A percentile compares a stretch with the other conserved stretches of the same genome.
These are phyloP conservation scores for Pangasius sanitwongsei DNA, from an alignment of 2,797 vertebrate species.

Conservation along the genomic window DNA sequence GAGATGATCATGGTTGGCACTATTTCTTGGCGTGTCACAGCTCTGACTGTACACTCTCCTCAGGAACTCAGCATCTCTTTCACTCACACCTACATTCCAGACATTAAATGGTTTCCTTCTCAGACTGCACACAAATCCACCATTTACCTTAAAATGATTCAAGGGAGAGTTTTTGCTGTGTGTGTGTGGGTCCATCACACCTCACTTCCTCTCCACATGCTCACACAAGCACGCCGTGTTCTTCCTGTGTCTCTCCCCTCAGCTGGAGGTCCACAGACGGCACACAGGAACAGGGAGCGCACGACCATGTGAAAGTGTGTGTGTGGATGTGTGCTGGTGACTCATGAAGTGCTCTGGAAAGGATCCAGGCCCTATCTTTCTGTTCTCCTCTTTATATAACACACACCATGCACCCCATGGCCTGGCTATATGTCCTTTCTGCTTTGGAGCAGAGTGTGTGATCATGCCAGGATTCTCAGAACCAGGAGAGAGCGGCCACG, in stretches of 20 bases:
- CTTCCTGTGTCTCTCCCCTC: slow-evolving; percentile 73
- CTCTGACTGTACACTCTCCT: neutral
- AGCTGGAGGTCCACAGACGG: slow-evolving; percentile 64
- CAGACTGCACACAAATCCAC: neutral
- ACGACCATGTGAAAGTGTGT: slow-evolving; percentile 23
- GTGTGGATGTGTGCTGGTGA: slow-evolving; percentile 63
- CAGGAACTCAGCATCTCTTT: neutral
- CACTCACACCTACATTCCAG: slow-evolving; percentile 2
- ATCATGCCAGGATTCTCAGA: slow-evolving; percentile 47
- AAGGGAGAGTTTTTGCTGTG: neutral
- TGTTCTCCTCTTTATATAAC: slow-evolving; percentile 76
- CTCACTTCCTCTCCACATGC: slow-evolving; percentile 41
- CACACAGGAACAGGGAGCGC: slow-evolving; percentile 45
- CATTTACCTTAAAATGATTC: neutral
- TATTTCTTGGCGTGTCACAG: neutral
- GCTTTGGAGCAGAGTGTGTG: slow-evolving; percentile 43
- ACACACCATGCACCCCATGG: slow-evolving; percentile 56
- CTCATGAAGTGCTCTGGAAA: slow-evolving; percentile 75
- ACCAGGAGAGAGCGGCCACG: slow-evolving; percentile 48
- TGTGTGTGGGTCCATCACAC: slow-evolving; percentile 17
- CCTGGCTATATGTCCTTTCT: slow-evolving; percentile 57
- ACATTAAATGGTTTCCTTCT: slow-evolving; percentile 5
- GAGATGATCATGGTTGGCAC: neutral
- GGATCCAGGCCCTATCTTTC: slow-evolving; percentile 76
- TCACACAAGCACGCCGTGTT: slow-evolving; percentile 56